Percentiles rank a stretch among this genome's conserved stretches.
These are phyloP conservation scores for Heliothis peltigera DNA, from an alignment of 2,888 invertebrate genomes.

Conservation along the genomic window DNA sequence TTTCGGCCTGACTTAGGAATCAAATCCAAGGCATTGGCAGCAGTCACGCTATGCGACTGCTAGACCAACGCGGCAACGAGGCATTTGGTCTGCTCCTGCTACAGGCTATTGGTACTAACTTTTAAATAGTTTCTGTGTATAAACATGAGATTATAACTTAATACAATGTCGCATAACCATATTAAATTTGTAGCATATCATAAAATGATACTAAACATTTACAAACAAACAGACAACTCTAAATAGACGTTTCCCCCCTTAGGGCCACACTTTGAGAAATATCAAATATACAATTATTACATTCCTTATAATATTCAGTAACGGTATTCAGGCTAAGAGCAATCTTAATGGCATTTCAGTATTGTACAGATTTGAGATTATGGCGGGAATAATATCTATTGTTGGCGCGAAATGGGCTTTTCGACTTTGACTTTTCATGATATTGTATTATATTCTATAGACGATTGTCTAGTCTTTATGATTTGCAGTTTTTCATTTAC, in stretches of 20 bases:
- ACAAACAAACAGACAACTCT: conserved; percentile 13
- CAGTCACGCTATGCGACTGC: no score
- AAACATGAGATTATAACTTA: no score
- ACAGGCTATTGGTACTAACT: no score
- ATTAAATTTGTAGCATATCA: background rate
- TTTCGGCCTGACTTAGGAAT: no score
- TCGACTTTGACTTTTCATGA: background rate
- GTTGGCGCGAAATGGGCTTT: conserved; percentile 32
- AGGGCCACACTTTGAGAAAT: conserved; percentile 36
- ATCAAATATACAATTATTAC: conserved; percentile 46
- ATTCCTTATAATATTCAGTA: conserved; percentile 29
- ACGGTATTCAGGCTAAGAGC: conserved; percentile 25
- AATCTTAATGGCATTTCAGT: conserved; percentile 37
- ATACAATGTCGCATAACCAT: background rate
- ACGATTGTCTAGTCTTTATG: background rate
- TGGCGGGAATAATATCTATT: conserved; percentile 17
- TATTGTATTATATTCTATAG: background rate
- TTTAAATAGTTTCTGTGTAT: no score
- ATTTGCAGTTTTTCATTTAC: background rate
- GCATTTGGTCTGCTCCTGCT: no score
- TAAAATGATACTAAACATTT: conserved; percentile 10
- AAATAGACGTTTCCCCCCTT: conserved; percentile 13
- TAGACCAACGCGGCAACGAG: no score
- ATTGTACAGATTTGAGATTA: conserved; percentile 24
- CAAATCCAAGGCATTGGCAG: no score